Conservation (phyloP, 2,888 invertebrate genomes). For the Deroplatys truncata region DNA sequence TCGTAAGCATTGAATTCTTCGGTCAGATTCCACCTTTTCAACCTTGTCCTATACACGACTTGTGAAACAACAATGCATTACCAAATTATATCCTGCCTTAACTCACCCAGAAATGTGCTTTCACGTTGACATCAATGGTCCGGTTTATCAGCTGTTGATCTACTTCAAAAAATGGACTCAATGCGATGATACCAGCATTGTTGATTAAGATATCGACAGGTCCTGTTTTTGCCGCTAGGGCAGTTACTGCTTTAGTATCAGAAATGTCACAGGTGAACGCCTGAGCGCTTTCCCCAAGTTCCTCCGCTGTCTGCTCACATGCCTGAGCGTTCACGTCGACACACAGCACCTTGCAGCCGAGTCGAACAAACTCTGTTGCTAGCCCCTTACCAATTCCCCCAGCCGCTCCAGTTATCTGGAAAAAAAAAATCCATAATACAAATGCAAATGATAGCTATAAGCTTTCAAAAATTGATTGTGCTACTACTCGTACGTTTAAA, state of each 20-base stretch:
- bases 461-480: background rate
- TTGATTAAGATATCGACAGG: slow-evolving; percentile 24
- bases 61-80: too few relatives aligned
- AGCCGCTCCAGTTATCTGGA: slow-evolving; percentile 27
- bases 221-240: slow-evolving; percentile 3
- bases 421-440: too few relatives aligned
- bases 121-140: slow-evolving; percentile 16
- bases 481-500: too few relatives aligned
- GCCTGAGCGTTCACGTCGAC: slow-evolving; percentile 6
- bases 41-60: too few relatives aligned
- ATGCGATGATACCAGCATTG: slow-evolving; percentile 20
- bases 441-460: too few relatives aligned
- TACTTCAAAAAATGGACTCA: background rate
- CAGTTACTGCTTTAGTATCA: slow-evolving; percentile 1
- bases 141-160: background rate
- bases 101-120: slow-evolving; percentile 24
- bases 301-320: background rate
- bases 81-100: background rate
- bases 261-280: slow-evolving; percentile 20
- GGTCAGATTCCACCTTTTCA: too few relatives aligned
- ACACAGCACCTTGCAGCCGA: slow-evolving; percentile 12
- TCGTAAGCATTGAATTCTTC: too few relatives aligned
- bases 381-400: slow-evolving; percentile 23
- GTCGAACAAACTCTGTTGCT: slow-evolving; percentile 4
- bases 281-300: background rate